phyloP scores from a whole-genome alignment of 2,113 vertebrate genomes.

The Myrmophylax atrothorax region DNA sequence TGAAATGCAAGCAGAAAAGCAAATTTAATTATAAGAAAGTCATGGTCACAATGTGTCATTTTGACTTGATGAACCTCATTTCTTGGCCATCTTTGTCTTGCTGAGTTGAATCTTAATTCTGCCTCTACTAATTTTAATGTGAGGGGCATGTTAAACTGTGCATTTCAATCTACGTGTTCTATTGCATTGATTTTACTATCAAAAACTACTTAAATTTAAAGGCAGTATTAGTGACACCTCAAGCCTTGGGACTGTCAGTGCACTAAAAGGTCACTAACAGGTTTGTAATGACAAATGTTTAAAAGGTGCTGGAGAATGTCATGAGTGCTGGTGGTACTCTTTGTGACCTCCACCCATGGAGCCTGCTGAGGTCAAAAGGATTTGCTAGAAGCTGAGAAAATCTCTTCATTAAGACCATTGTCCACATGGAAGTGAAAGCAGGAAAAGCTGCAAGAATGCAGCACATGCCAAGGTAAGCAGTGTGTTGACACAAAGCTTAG shows the following conservation, averaged over 20 bases:
- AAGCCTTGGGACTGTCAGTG: not conserved
- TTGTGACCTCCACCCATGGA: not conserved
- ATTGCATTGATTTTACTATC: not conserved
- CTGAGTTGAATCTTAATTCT: not conserved
- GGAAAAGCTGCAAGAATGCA: not conserved
- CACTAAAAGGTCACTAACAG: not conserved
- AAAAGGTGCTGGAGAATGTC: not conserved
- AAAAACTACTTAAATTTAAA: not conserved
- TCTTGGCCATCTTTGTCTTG: not conserved
- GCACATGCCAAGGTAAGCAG: not conserved
- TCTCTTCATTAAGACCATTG: not conserved
- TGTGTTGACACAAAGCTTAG: not conserved
- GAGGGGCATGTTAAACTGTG: too few relatives aligned
- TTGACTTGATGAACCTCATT: not conserved
- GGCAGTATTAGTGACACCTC: not conserved
- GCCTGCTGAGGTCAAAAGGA: not conserved
- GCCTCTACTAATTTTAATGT: not conserved
- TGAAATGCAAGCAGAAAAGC: not conserved
- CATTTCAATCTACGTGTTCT: not conserved
- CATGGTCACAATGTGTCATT: not conserved
- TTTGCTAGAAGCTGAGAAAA: not conserved
- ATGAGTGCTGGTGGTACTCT: fast-evolving
- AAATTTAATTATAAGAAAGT: not conserved
- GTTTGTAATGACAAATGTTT: not conserved
- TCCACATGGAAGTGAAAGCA: not conserved